phyloP scores from a whole-genome alignment of 2,888 invertebrate genomes.

The Automeris io region DNA sequence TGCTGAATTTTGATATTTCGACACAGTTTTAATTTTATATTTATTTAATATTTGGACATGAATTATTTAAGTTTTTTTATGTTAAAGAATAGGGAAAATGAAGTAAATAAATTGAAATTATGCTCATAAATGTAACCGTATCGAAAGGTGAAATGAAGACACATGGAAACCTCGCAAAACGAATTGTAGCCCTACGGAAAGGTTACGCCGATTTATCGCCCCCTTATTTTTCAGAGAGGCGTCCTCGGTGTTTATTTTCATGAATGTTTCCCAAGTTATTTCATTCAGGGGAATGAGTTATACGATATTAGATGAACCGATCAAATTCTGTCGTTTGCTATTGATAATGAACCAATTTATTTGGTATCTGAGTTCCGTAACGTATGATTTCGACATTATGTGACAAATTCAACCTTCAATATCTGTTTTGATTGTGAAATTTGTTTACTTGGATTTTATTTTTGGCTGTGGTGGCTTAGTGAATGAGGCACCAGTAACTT shows the following conservation, averaged over 20 bases:
- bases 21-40: too few relatives aligned
- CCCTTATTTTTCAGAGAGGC: slow-evolving; percentile 2
- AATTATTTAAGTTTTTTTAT: too few relatives aligned
- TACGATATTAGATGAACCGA: background rate
- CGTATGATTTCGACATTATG: too few relatives aligned
- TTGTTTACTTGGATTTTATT: too few relatives aligned
- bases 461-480: too few relatives aligned
- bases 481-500: too few relatives aligned
- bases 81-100: too few relatives aligned
- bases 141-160: slow-evolving; percentile 5
- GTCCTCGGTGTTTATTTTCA: background rate
- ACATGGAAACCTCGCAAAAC: slow-evolving; percentile 1
- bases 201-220: slow-evolving; percentile 6
- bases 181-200: background rate
- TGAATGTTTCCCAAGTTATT: background rate
- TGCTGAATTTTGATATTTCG: too few relatives aligned
- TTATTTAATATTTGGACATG: too few relatives aligned
- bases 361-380: background rate
- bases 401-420: too few relatives aligned
- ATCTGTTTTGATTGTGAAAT: too few relatives aligned
- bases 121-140: slow-evolving; percentile 14
- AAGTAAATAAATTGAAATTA: slow-evolving; percentile 20
- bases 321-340: background rate
- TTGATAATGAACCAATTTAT: background rate
- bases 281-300: background rate